Percentiles rank a stretch among this genome's conserved stretches.
These are phyloP conservation scores for Bellardia pandia DNA, from an alignment of 2,888 invertebrate species.

Conservation along the genomic window DNA sequence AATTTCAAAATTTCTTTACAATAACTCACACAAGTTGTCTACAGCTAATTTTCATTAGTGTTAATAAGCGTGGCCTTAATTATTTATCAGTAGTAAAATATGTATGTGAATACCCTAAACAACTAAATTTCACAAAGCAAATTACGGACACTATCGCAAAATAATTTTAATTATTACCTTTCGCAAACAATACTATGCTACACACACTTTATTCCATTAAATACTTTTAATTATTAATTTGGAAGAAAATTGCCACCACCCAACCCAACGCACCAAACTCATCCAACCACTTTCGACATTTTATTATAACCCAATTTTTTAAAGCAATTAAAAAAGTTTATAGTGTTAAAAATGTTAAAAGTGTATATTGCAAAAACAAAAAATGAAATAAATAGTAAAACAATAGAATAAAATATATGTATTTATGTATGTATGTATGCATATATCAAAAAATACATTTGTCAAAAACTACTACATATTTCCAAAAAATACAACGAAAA, in stretches of 20 bases:
- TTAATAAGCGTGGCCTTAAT: no score
- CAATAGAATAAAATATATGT: not conserved
- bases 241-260: conserved; percentile 4
- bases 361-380: conserved; percentile 22
- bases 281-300: conserved; percentile 44
- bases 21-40: no score
- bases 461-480: conserved; percentile 28
- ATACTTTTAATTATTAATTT: conserved; percentile 30
- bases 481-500: conserved; percentile 23
- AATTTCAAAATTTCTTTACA: no score
- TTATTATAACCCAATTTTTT: conserved; percentile 55
- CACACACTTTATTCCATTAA: not conserved
- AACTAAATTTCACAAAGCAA: not conserved
- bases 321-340: conserved; percentile 58
- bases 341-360: conserved; percentile 43
- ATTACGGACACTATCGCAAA: not conserved
- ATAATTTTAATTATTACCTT: not conserved
- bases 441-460: not conserved
- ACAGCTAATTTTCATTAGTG: no score
- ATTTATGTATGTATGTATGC: not conserved
- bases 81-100: no score
- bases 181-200: not conserved
- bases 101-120: not conserved
- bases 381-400: conserved; percentile 7
- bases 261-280: conserved; percentile 16